Percentiles rank a stretch among this genome's conserved stretches.
These are phyloP conservation scores for Crotalus tigris DNA, from an alignment of 2,113 vertebrate species.

Conservation along the genomic window DNA sequence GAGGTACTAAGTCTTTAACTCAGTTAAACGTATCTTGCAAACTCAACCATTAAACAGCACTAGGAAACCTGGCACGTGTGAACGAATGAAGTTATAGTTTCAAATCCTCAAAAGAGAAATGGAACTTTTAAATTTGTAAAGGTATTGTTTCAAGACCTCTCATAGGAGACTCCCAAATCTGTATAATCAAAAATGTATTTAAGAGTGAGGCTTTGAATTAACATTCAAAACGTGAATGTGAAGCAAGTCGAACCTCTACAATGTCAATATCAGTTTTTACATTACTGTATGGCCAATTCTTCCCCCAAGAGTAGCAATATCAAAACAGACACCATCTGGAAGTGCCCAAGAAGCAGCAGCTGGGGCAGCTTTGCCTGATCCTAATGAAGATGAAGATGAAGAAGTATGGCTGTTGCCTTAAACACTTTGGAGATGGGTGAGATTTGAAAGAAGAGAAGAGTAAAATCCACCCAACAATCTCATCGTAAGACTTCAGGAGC, in stretches of 20 bases:
- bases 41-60: neutral
- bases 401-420: neutral
- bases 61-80: neutral
- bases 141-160: slow-evolving; percentile 19
- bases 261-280: neutral
- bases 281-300: neutral
- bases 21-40: neutral
- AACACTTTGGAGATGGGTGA: neutral
- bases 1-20: neutral
- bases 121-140: neutral
- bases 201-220: neutral
- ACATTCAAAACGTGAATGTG: neutral
- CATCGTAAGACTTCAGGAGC: neutral
- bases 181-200: slow-evolving; percentile 35
- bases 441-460: neutral
- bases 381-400: neutral
- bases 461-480: neutral
- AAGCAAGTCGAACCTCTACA: neutral
- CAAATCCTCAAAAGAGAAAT: neutral
- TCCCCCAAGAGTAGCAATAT: neutral
- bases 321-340: neutral
- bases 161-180: neutral
- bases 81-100: neutral
- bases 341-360: neutral
- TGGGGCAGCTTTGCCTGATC: no score